Conservation (phyloP, 1,140 invertebrate genomes). For the Apis dorsata region DNA sequence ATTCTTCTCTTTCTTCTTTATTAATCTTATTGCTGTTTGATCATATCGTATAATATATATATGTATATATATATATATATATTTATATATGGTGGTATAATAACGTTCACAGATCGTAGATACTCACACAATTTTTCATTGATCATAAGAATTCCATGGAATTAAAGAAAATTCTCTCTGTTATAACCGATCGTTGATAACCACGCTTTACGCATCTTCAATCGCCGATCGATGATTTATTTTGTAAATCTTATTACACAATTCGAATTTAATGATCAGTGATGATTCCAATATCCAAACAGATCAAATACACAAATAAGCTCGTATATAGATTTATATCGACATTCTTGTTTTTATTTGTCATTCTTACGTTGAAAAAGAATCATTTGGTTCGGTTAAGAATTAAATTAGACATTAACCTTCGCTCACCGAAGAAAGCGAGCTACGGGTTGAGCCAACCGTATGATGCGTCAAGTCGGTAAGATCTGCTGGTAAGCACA, state of each 20-base stretch:
- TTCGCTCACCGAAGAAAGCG: constrained; percentile 85
- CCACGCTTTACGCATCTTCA: not conserved
- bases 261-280: not conserved
- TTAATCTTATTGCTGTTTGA: not conserved
- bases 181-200: not conserved
- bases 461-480: constrained; percentile 81
- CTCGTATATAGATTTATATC: not conserved
- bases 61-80: too few species aligned
- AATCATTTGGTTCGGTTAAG: not conserved
- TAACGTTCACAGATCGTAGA: not conserved
- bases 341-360: not conserved
- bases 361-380: not conserved
- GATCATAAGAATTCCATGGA: not conserved
- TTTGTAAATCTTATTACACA: not conserved
- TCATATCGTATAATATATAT: not conserved
- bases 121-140: not conserved
- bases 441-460: constrained; percentile 85
- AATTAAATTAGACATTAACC: constrained; percentile 72
- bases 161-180: not conserved
- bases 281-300: not conserved
- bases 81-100: not conserved
- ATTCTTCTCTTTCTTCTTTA: not conserved
- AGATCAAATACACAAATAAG: not conserved
- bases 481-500: constrained; percentile 83
- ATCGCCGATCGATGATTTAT: not conserved